Conservation (phyloP, 2,888 invertebrate species). For the Sphaeridia pumilis region DNA sequence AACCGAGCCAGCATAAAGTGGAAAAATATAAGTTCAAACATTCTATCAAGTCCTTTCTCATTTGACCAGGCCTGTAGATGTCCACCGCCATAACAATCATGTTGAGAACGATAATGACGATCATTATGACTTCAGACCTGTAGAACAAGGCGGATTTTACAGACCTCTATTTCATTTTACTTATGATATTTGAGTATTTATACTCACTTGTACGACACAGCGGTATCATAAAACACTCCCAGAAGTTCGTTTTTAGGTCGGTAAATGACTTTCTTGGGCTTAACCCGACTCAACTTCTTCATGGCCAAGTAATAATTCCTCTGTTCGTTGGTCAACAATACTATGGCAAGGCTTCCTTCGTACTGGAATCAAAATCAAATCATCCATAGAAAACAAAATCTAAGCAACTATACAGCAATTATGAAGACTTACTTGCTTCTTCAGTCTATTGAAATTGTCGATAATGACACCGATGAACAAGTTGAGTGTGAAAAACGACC, state of each 20-base stretch:
- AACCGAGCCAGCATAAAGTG: too few species aligned
- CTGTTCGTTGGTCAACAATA: conserved; percentile 92
- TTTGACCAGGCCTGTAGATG: too few species aligned
- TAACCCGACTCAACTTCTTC: conserved; percentile 90
- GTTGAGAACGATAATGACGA: conserved; percentile 86
- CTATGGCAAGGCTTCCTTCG: conserved; percentile 91
- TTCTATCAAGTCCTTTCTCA: too few species aligned
- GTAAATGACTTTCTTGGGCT: conserved; percentile 93
- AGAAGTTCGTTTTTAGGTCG: conserved; percentile 83
- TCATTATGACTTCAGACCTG: conserved; percentile 88
- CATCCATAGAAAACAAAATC: too few species aligned
- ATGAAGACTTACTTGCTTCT: conserved; percentile 66
- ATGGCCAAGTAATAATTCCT: conserved; percentile 93
- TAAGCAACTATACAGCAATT: too few species aligned
- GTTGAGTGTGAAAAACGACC: conserved; percentile 92
- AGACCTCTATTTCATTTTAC: too few species aligned
- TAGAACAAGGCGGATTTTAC: too few species aligned
- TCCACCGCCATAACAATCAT: conserved; percentile 96
- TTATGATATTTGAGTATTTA: too few species aligned
- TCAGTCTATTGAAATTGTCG: conserved; percentile 95
- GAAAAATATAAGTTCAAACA: too few species aligned
- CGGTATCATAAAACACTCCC: conserved; percentile 89
- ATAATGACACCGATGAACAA: conserved; percentile 97
- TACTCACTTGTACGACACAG: conserved; percentile 66
- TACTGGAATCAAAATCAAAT: conserved; percentile 53